These are phyloP conservation scores for Sarcophaga subvicina DNA, from an alignment of 2,888 invertebrate species.

Conservation along the genomic window DNA sequence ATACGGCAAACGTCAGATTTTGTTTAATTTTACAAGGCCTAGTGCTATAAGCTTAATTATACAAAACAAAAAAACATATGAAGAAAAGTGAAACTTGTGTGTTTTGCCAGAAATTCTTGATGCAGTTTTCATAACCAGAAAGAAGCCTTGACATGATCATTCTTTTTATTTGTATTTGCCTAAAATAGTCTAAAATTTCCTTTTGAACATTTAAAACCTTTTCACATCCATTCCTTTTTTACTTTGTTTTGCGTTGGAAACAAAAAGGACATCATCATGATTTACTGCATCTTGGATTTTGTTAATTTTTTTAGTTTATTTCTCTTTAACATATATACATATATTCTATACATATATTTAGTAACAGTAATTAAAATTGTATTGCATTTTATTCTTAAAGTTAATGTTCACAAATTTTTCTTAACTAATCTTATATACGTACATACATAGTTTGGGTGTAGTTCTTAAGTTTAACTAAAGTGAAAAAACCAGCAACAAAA, in stretches of 20 bases:
- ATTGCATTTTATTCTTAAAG: constrained; percentile 59
- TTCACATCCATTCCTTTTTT: constrained; percentile 45
- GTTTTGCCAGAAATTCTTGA: constrained; percentile 57
- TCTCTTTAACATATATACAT: not conserved
- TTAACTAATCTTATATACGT: constrained; percentile 46
- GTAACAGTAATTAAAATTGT: constrained; percentile 52
- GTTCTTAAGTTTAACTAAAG: constrained; percentile 55
- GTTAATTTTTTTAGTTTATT: constrained; percentile 10
- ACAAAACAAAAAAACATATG: not conserved
- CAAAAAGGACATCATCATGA: constrained; percentile 8
- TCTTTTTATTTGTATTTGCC: constrained; percentile 26
- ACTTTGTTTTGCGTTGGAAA: constrained; percentile 35
- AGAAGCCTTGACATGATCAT: constrained; percentile 15
- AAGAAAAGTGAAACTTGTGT: constrained; percentile 21
- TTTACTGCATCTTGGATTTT: constrained; percentile 65
- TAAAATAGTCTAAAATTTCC: constrained; percentile 9
- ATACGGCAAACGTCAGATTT: not conserved
- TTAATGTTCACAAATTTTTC: constrained; percentile 53
- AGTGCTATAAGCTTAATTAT: constrained; percentile 51
- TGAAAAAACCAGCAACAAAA: not conserved
- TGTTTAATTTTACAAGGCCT: constrained; percentile 1
- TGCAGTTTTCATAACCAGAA: constrained; percentile 47
- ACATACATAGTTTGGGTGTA: constrained; percentile 39
- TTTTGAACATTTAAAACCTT: constrained; percentile 11
- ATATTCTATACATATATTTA: constrained; percentile 13